A percentile compares a stretch with the other conserved stretches of the same genome.
These are phyloP conservation scores for Ceriagrion tenellum DNA, from an alignment of 2,888 invertebrate genomes.

Conservation along the genomic window DNA sequence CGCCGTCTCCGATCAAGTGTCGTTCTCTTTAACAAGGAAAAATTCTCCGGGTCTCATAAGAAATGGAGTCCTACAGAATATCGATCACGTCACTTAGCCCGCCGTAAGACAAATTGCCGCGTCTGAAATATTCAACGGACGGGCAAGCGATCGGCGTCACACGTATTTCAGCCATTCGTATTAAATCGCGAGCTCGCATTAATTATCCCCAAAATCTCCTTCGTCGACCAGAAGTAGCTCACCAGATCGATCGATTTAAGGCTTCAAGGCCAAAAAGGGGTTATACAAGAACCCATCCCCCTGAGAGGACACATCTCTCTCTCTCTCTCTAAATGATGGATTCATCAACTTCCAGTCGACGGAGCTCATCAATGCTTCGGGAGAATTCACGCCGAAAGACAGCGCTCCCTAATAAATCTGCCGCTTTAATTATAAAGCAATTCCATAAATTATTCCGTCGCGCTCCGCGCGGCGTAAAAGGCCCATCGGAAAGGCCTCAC, in stretches of 20 bases:
- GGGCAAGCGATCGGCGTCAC: background rate
- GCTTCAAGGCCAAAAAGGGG: background rate
- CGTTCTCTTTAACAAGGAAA: background rate
- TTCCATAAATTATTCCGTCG: constrained; percentile 59
- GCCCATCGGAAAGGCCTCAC: constrained; percentile 54
- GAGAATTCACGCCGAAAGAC: constrained; percentile 53
- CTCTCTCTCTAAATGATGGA: background rate
- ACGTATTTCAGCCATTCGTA: background rate
- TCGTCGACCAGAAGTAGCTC: background rate
- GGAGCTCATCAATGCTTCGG: background rate
- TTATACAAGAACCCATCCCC: background rate
- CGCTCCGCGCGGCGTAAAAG: constrained; percentile 36
- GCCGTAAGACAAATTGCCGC: background rate
- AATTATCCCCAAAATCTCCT: background rate
- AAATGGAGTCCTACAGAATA: background rate
- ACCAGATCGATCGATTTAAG: background rate
- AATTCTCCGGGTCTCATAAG: background rate
- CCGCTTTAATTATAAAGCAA: constrained; percentile 61
- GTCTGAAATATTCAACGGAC: background rate
- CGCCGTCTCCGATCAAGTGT: too few relatives aligned
- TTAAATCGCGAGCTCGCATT: background rate
- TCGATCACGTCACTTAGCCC: background rate
- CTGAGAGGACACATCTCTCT: background rate
- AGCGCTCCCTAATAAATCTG: constrained; percentile 49
- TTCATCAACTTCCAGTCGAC: constrained; percentile 2